phyloP scores from a whole-genome alignment of 2,113 vertebrate species.

The Lates calcarifer region DNA sequence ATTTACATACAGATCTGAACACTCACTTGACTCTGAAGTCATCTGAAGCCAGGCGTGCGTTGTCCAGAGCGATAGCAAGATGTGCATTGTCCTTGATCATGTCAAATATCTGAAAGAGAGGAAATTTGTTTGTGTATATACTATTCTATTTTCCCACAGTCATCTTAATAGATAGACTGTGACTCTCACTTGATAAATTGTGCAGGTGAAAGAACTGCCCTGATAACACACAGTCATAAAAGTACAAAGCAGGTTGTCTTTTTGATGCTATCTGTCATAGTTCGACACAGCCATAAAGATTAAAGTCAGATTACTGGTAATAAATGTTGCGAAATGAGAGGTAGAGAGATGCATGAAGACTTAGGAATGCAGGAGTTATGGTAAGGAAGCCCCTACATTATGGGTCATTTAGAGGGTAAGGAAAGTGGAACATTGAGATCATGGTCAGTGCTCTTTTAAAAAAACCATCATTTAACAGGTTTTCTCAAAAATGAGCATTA shows the following conservation, averaged over 20 bases:
- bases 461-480: not conserved
- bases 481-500: not conserved
- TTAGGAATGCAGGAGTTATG: not conserved
- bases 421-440: not conserved
- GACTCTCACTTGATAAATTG: not conserved
- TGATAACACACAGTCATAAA: not conserved
- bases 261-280: not conserved
- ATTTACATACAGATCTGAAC: not conserved
- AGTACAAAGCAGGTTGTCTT: not conserved
- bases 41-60: conserved; percentile 73
- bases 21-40: conserved; percentile 84
- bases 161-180: not conserved
- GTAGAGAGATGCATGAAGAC: not conserved
- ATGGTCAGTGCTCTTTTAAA: too few relatives aligned
- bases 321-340: conserved; percentile 50
- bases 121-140: not conserved
- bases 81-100: conserved; percentile 66
- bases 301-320: conserved; percentile 7
- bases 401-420: not conserved
- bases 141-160: not conserved
- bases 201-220: not conserved
- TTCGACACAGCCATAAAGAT: not conserved
- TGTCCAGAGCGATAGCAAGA: conserved; percentile 73
- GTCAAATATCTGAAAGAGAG: conserved; percentile 68
- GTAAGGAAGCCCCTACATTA: not conserved